phyloP scores from a whole-genome alignment of 2,797 vertebrate species.

The Taenioides sp. region DNA sequence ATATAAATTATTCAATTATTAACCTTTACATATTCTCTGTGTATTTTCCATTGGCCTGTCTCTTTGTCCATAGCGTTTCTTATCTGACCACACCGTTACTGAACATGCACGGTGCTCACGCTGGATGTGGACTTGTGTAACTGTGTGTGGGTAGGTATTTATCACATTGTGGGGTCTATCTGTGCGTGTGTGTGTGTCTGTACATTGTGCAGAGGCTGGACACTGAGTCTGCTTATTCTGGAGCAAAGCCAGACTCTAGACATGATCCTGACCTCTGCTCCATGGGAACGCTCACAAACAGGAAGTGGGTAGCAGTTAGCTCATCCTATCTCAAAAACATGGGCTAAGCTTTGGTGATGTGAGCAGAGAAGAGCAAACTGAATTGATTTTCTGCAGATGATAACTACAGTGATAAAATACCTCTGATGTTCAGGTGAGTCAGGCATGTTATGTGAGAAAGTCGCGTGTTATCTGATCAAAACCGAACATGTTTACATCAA shows the following conservation, averaged over 20 bases:
- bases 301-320: slow-evolving; percentile 57
- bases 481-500: background rate
- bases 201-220: background rate
- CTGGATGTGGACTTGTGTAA: slow-evolving; percentile 8
- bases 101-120: background rate
- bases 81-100: background rate
- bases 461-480: background rate
- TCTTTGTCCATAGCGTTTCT: background rate
- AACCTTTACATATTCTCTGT: too few species aligned
- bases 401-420: background rate
- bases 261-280: slow-evolving; percentile 60
- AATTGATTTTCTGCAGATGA: background rate
- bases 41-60: too few species aligned
- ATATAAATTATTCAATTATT: too few species aligned
- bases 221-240: slow-evolving; percentile 49
- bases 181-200: background rate
- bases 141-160: background rate
- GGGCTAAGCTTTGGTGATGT: background rate
- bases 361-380: background rate
- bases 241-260: slow-evolving; percentile 56
- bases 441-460: background rate
- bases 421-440: background rate
- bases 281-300: slow-evolving; percentile 62
- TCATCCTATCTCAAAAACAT: slow-evolving; percentile 13
- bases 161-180: too few species aligned